Evolutionary conservation across 2,113 vertebrate species (phyloP), one percentile per base, ranked within the genome.

Genomic region (Dipodomys ordii): DNA sequence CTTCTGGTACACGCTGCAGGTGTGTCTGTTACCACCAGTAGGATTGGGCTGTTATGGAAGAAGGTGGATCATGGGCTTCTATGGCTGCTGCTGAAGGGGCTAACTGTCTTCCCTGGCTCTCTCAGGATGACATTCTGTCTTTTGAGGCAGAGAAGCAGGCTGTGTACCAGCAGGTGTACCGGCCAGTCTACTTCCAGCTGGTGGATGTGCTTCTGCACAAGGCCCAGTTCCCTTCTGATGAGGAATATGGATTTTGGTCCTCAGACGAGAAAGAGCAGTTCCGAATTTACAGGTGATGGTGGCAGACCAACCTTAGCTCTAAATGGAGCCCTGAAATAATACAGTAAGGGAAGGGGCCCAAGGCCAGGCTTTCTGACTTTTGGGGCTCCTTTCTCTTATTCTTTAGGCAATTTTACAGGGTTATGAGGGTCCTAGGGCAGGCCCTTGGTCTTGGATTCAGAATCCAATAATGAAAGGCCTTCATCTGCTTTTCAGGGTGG

Each of bases 261-360:
- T 99, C 99, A 0, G 99, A 99, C 72, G 99, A 99, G 97, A 99
- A 99, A 96, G 99, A 99, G 96, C 99, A 99, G 94, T 99, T 99
- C 98, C 98, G 99, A 94, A 99, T 99, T 98, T 99, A 99, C 98
- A 99, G 99, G 99, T 99, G 78, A 98, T 94, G 91, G 28, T 88
- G 74, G 85, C 81, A 93, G 83, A 62, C 84, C 83, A 62, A 23
- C 60, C 65, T 68, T 78, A 12, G 25, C 67, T 91, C 69, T 94
- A 32, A 93, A 79, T n/a, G 72, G 91, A 90, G 35, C 68, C 82
- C 83, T 69, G 76, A 80, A 86, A 68, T 87, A 80, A 83, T 83
- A 49, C 87, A 92, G 0, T 49, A 64, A 89, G 46, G 76, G 74
- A 71, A 65, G 92, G 44, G 78, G 22, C 57, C 72, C 81, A 79